phyloP scores from a whole-genome alignment of 1,140 invertebrate genomes.

The Drosophila varians region DNA sequence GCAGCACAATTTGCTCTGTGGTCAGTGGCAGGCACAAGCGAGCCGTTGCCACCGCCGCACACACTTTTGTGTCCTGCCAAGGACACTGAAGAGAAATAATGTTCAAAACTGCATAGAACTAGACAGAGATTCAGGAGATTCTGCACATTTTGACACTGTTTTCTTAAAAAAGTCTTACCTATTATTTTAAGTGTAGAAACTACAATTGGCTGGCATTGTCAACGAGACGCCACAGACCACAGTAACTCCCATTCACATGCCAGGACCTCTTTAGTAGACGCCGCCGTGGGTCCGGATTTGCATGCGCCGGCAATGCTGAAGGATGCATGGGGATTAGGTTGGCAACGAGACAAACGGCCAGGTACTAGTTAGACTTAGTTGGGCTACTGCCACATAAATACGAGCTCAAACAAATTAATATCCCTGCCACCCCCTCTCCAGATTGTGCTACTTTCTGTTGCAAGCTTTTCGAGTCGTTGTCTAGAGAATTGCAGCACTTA shows the following conservation, averaged over 20 bases:
- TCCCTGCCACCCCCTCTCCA: not conserved
- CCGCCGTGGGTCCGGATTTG: conserved; percentile 24
- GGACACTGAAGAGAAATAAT: not conserved
- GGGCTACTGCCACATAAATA: conserved; percentile 15
- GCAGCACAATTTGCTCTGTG: conserved; percentile 56
- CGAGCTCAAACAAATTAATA: conserved; percentile 40
- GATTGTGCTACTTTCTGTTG: conserved; percentile 17
- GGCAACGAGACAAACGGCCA: conserved; percentile 6
- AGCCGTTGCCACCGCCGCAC: not conserved
- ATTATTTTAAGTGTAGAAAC: not conserved
- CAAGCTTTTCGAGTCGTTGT: conserved; percentile 1
- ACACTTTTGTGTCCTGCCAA: not conserved
- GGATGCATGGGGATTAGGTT: conserved; percentile 23
- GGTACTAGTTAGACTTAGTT: conserved; percentile 4
- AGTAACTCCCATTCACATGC: conserved; percentile 18
- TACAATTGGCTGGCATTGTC: conserved; percentile 68
- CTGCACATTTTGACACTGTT: not conserved
- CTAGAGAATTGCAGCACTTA: conserved; percentile 53
- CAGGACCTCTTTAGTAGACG: conserved; percentile 6
- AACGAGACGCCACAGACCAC: conserved; percentile 55
- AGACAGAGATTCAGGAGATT: not conserved
- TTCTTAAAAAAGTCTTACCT: not conserved
- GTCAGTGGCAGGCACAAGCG: conserved; percentile 39
- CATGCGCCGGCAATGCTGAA: conserved; percentile 22
- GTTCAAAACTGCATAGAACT: not conserved